Evolutionary conservation across 2,797 vertebrate species (phyloP), one percentile per base, ranked within the genome.

Genomic region (Acomys russatus): DNA sequence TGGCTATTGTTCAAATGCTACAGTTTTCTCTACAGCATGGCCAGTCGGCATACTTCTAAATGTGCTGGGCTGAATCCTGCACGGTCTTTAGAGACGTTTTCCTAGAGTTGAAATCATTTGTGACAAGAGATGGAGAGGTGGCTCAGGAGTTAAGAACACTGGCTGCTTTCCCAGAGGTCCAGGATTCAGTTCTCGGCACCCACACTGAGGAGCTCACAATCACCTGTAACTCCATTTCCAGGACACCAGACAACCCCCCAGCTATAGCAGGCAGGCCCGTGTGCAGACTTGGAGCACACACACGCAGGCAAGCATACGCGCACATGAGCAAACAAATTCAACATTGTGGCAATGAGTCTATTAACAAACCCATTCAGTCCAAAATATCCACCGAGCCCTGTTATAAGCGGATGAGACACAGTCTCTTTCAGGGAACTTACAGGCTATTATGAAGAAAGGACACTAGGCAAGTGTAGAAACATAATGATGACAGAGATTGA

Each of bases 31-130:
- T 3, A 25, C 3, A 44, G 38, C 6, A 15, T 30, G 35, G 35
- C 84, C 80, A 66, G 22, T 0, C 23, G 20, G 17, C 2, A 0
- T n/a, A 6, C 33, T 90, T 59, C 61, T 25, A 33, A n/a, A n/a
- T 54, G 33, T 2, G 33, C 64, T n/a, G 11, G 0, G 90, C 10
- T 25, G 15, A 49, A 14, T 20, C 30, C 63, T 84, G 51, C 28
- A 77, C 68, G 71, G 63, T 63, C 70, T 78, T 79, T 22, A 86
- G 77, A 79, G 22, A 63, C 9, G 86, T 85, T 38, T 76, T 96
- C 96, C 54, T 71, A 73, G n/a, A 77, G 76, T 56, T 90, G 35
- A 79, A 61, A 76, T 84, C 85, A 54, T 38, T 59, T 35, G 64
- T 86, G 84, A 25, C 30, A 70, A 68, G 30, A 68, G 18, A 2